Percentiles rank a stretch among this genome's conserved stretches.
Evolutionary conservation across 2,888 invertebrate genomes (phyloP).

Genomic region (Lamellibrachia columna): DNA sequence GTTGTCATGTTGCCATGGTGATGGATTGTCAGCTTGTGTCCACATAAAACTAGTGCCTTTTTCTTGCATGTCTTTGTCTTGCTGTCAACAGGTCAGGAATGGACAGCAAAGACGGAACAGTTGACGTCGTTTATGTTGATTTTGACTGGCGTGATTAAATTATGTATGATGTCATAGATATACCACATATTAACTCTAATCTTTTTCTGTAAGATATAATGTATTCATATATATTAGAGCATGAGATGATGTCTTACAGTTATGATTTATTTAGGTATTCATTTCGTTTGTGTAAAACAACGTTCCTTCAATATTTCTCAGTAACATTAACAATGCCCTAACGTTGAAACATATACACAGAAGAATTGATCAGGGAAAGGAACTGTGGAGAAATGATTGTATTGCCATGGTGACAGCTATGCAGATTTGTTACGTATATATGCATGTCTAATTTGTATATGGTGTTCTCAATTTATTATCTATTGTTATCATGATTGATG

Average conservation of each 20-base stretch:
- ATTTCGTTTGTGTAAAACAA: too few species aligned
- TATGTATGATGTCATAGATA: too few species aligned
- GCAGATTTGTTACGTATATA: too few species aligned
- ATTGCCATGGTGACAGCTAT: too few species aligned
- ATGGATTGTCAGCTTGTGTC: neutral
- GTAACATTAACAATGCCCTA: too few species aligned
- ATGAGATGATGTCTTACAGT: neutral
- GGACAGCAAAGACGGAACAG: neutral
- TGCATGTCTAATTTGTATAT: too few species aligned
- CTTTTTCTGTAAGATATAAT: neutral
- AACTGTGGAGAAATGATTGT: too few species aligned
- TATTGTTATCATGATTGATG: too few species aligned
- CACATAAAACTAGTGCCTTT: neutral
- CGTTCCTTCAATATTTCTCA: too few species aligned
- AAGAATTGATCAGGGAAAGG: too few species aligned
- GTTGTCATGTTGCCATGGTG: neutral
- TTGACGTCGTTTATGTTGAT: neutral
- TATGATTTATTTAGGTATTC: neutral
- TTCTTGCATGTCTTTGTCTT: neutral
- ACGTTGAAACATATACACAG: too few species aligned
- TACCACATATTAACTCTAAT: neutral
- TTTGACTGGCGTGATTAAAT: neutral
- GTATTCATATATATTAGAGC: neutral
- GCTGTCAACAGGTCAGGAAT: neutral
- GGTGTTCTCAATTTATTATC: too few species aligned